Evolutionary conservation across 1,140 invertebrate species (phyloP).

Genomic region (Sinella curviseta): DNA sequence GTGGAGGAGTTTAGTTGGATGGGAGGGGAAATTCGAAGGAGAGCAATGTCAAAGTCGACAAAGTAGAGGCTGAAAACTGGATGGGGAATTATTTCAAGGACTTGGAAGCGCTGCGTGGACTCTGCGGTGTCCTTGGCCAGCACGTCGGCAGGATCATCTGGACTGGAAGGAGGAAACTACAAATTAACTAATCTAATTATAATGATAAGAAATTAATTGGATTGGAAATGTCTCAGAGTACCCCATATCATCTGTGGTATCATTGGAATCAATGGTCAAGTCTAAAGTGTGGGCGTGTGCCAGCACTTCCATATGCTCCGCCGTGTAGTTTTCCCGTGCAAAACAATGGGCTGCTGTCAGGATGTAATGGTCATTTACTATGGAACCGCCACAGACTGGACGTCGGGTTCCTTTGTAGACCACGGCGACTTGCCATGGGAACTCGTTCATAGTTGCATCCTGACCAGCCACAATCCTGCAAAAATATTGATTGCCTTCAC

Average conservation of each 20-base stretch:
- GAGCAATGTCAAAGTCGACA: constrained; percentile 44
- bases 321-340: constrained; percentile 28
- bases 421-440: constrained; percentile 41
- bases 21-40: constrained; percentile 19
- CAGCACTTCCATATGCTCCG: constrained; percentile 36
- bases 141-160: constrained; percentile 27
- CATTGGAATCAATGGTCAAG: constrained; percentile 18
- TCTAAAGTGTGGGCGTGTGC: constrained; percentile 38
- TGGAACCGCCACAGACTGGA: constrained; percentile 40
- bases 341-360: constrained; percentile 41
- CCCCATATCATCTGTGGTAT: neutral
- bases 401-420: constrained; percentile 38
- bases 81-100: constrained; percentile 44
- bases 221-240: constrained; percentile 2
- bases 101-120: too few species aligned
- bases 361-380: constrained; percentile 43
- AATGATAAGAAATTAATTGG: too few species aligned
- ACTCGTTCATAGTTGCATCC: constrained; percentile 35
- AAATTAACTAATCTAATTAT: too few species aligned
- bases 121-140: constrained; percentile 22
- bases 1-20: constrained; percentile 21
- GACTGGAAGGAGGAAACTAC: too few species aligned
- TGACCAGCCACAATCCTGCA: constrained; percentile 39
- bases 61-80: constrained; percentile 44
- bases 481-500: neutral